Evolutionary conservation across 2,888 invertebrate species (phyloP), one percentile per base, ranked within the genome.

Genomic region (Polymixis flavicincta): DNA sequence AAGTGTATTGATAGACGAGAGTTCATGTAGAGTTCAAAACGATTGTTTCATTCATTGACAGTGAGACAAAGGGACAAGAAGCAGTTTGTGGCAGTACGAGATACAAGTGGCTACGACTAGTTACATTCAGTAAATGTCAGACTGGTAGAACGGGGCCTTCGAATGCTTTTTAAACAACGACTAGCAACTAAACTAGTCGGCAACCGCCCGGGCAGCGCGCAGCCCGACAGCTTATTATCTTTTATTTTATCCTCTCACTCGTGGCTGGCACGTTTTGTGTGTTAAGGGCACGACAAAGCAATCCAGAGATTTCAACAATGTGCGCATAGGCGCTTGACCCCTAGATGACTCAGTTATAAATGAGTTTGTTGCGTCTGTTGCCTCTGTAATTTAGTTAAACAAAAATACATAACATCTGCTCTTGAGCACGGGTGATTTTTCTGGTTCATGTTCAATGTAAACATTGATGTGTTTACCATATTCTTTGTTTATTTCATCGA

Each of bases 161-260:
- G 71, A 78, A 71, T 83, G 75, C 73, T 71, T 78, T 71, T 76
- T 78, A 80, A 84, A 71, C 19, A 66, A 71, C 60, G 67, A 61
- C 60, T 69, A 70, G 63, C 42, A 63, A 67, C 66, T 77, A 64
- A 61, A 76, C 78, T 82, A 42, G 76, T 78, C 72, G 63, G 37
- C 74, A 78, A 80, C 55, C 55, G 77, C 64, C 57, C 68, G 64
- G 66, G 25, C 73, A 25, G 32, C 42, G 50, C 73, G 60, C 72
- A 50, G 19, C 45, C 52, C 74, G 57, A 19, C 66, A 63, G 28
- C 52, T 75, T 81, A 71, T 78, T 80, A 68, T 84, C 85, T 87
- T 89, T 90, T 90, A 90, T 87, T 89, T 90, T 90, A 89, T 89
- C 73, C 85, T 91, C 89, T 86, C 88, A 80, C 86, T 91, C 80